These are phyloP conservation scores for Polymixis flavicincta DNA, from an alignment of 2,888 invertebrate species.

Conservation along the genomic window DNA sequence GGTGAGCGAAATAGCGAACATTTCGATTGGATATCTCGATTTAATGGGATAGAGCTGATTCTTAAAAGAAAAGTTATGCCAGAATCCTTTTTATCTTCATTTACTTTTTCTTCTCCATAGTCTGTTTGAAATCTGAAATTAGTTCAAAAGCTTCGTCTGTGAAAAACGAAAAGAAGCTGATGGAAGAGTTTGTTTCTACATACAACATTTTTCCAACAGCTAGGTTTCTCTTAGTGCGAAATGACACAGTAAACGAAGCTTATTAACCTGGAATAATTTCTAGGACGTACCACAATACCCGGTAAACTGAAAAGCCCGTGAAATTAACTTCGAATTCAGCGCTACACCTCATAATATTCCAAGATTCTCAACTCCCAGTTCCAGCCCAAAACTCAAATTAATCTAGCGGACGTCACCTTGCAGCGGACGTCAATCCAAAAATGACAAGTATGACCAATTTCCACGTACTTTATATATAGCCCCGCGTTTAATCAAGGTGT, in stretches of 20 bases:
- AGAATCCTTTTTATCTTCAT: background rate
- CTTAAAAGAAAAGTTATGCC: background rate
- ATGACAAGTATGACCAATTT: slow-evolving; percentile 75
- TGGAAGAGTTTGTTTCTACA: background rate
- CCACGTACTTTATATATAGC: slow-evolving; percentile 79
- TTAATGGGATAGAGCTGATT: background rate
- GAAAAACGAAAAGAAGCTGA: background rate
- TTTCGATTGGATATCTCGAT: slow-evolving; percentile 20
- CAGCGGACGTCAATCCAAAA: slow-evolving; percentile 73
- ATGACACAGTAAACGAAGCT: background rate
- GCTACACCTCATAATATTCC: slow-evolving; percentile 13
- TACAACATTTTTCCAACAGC: background rate
- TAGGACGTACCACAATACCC: background rate
- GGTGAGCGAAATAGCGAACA: slow-evolving; percentile 22
- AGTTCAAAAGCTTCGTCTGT: background rate
- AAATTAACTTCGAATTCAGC: slow-evolving; percentile 31
- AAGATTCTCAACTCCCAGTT: slow-evolving; percentile 25
- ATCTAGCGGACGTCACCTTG: slow-evolving; percentile 58
- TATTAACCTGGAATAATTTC: slow-evolving; percentile 6
- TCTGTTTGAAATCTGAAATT: background rate
- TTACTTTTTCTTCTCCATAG: background rate
- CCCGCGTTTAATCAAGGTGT: slow-evolving; percentile 86
- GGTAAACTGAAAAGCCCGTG: slow-evolving; percentile 3
- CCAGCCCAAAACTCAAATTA: slow-evolving; percentile 60
- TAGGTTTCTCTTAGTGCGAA: background rate